phyloP scores from a whole-genome alignment of 2,888 invertebrate genomes.

The Nomada goodeniana region DNA sequence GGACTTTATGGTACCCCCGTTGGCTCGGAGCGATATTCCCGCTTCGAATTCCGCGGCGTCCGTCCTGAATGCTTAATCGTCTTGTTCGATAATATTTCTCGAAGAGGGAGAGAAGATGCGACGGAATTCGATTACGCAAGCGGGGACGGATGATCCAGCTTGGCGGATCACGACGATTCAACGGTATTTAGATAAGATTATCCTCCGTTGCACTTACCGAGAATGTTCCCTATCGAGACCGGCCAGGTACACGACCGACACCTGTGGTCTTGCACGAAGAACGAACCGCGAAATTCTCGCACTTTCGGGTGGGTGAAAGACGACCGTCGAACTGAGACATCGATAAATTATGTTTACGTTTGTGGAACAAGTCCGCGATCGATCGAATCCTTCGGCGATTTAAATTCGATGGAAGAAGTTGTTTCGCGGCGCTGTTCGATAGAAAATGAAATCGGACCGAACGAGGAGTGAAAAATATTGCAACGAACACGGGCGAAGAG shows the following conservation, averaged over 20 bases:
- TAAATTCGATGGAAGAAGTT: too few species aligned
- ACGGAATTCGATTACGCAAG: conserved; percentile 61
- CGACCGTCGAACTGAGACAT: too few species aligned
- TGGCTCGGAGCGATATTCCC: background rate
- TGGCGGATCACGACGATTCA: conserved; percentile 48
- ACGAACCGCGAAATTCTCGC: background rate
- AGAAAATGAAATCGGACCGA: too few species aligned
- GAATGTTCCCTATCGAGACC: background rate
- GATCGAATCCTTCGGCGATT: too few species aligned
- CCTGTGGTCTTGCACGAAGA: background rate
- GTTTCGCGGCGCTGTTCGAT: too few species aligned
- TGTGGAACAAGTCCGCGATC: too few species aligned
- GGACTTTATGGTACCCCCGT: conserved; percentile 6
- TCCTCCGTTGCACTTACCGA: conserved; percentile 1
- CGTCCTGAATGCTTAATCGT: conserved; percentile 5
- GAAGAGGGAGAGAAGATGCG: background rate
- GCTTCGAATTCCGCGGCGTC: background rate
- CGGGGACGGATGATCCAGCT: conserved; percentile 29
- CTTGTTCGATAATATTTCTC: background rate
- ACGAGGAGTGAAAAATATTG: too few species aligned
- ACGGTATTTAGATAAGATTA: conserved; percentile 62
- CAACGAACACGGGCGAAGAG: background rate
- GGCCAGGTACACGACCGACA: background rate
- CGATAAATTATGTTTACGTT: too few species aligned
- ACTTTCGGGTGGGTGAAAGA: too few species aligned